Evolutionary conservation across 1,140 invertebrate species (phyloP), one percentile per base, ranked within the genome.

Genomic region (Anoplophora glabripennis): DNA sequence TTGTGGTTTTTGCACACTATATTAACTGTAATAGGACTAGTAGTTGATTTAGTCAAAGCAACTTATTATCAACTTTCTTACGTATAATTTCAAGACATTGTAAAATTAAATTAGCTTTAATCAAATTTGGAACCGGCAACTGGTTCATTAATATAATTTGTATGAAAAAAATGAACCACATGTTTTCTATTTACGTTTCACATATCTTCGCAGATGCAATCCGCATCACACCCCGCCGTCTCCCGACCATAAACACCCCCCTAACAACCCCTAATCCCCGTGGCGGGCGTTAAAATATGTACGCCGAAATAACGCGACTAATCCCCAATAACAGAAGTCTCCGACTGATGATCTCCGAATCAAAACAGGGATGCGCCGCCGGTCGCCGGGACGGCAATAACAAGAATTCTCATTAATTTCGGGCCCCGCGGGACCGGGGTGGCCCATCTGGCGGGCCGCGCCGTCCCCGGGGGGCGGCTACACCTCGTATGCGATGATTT

Each of bases 321-420:
- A 49, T 34, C 33, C 47, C 34, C 47, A 49, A 49, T 49, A 49
- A 49, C 28, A 12, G 15, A 35, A 49, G 14, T 36, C 47, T 35
- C 8, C 21, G 14, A 11, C 35, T 37, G 49, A 52, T 52, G 49
- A 52, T 52, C 49, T 37, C 49, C 49, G 49, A 52, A 52, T 52
- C 49, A 38, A 45, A 52, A 52, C 14, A 35, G 37, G 35, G 21
- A 52, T 40, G 40, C 38, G 35, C 40, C 49, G 49, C 40, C 49
- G 21, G 21, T 28, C 21, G 21, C 5, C 21, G 21, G 21, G 21
- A 28, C 21, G 36, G 49, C 49, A 52, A 52, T 52, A 52, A 52
- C 49, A 52, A 35, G 49, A 52, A 52, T 52, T 52, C 49, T 52
- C 49, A 52, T 52, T 52, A 52, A 52, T 52, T 52, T 52, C 21